Evolutionary conservation across 2,113 vertebrate species (phyloP).

Genomic region (Ciconia boyciana): DNA sequence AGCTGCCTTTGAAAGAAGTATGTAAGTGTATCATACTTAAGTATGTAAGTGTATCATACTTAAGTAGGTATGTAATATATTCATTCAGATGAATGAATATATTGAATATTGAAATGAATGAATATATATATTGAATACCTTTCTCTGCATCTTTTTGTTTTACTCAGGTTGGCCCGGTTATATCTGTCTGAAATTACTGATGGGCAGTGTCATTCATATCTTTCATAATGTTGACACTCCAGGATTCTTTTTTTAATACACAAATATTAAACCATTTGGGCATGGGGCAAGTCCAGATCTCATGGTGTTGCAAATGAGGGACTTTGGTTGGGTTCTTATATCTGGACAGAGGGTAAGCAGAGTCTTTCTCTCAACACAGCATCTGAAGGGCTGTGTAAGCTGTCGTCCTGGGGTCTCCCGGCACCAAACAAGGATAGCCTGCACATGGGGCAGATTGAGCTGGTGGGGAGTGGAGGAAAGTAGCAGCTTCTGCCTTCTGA

Average conservation of each 20-base stretch:
- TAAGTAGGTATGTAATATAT: too few species aligned
- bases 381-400: background rate
- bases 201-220: background rate
- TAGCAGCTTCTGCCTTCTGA: background rate
- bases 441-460: fast-evolving
- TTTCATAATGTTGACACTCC: background rate
- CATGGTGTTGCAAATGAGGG: background rate
- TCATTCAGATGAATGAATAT: background rate
- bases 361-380: background rate
- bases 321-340: fast-evolving
- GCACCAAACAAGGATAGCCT: background rate
- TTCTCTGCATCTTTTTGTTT: background rate
- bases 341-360: background rate
- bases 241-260: background rate
- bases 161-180: background rate
- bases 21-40: background rate
- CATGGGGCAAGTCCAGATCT: background rate
- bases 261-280: background rate
- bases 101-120: background rate
- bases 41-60: background rate
- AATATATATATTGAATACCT: background rate
- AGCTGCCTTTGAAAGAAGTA: background rate
- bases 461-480: background rate
- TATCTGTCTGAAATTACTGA: background rate
- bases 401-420: background rate